Base-by-base conservation (phyloP, 53 echinoderm and acorn worm species). In the Patiria pectinifera region DNA sequence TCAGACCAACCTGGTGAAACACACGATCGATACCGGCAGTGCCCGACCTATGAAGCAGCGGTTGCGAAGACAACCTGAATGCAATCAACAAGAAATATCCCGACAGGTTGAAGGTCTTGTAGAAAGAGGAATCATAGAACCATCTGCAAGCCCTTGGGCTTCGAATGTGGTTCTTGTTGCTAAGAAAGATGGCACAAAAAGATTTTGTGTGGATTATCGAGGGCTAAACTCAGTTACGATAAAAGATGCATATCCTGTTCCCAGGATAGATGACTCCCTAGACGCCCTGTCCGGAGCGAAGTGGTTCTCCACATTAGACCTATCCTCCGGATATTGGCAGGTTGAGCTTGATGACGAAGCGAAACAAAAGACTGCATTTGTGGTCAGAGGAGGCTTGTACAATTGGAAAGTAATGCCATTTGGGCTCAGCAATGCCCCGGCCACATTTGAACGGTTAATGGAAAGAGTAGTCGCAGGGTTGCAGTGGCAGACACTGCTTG, bases 251-350 rank as follows among this genome's bases (percentile, higher is more conserved):
- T n/a, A n/a, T n/a, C n/a, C 83, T 92, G 69, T 93, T 24, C 95
- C 89, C 3, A 88, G 89, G 26, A 94, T 92, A 35, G 89, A 94
- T 83, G 91, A 91, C 23, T 87, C 94, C 2, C 89, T 92, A 4
- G 89, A 94, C 78, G 89, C 94, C 15, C n/a, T n/a, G n/a, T n/a
- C n/a, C n/a, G n/a, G n/a, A n/a, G n/a, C n/a, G n/a, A n/a, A n/a
- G n/a, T n/a, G 95, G 95, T 95, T 95, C 83, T 95, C 95, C 11
- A 95, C 92, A 11, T 78, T 95, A 4, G 95, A 93, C 24, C 80
- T n/a, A 92, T 82, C 92, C 9, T 76, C 63, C 16, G 87, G 93
- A 19, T 92, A 95, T 85, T 90, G 94, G 95, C 95, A 95, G 47
- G 91, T 95, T 11, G 93, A 93, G n/a, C 46, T 95, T 5, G 93